Evolutionary conservation across 1,140 invertebrate genomes (phyloP).

Genomic region (Atta colombica): DNA sequence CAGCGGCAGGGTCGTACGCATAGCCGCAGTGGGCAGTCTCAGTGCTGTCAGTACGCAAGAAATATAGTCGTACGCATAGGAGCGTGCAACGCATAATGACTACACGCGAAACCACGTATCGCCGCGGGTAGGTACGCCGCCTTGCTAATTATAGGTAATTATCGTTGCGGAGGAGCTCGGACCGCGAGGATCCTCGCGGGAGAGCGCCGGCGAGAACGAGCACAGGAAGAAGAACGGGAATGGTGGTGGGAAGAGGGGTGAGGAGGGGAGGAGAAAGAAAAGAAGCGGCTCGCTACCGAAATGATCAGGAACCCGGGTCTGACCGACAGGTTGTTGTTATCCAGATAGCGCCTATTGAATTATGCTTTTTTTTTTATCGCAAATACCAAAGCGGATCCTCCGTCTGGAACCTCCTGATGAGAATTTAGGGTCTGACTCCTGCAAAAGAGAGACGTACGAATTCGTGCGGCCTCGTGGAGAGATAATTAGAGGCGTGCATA

Average conservation of each 20-base stretch:
- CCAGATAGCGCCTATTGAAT: constrained; percentile 66
- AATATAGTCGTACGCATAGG: constrained; percentile 76
- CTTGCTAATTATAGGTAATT: constrained; percentile 75
- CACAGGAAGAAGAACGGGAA: neutral
- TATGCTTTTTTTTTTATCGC: constrained; percentile 50
- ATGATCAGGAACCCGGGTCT: constrained; percentile 41
- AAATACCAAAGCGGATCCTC: neutral
- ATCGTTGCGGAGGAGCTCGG: constrained; percentile 56
- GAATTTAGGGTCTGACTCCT: constrained; percentile 26
- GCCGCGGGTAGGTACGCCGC: constrained; percentile 68
- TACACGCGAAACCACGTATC: constrained; percentile 70
- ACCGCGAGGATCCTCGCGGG: constrained; percentile 39
- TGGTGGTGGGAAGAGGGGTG: too few species aligned
- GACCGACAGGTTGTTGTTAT: constrained; percentile 61
- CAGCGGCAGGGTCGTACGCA: constrained; percentile 49
- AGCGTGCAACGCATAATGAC: constrained; percentile 74
- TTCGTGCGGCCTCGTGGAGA: constrained; percentile 13
- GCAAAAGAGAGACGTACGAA: constrained; percentile 53
- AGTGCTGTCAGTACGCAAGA: constrained; percentile 71
- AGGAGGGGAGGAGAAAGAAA: neutral
- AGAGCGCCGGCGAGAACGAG: constrained; percentile 3
- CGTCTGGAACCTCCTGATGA: constrained; percentile 38
- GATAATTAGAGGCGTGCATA: constrained; percentile 68
- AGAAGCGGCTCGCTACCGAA: constrained; percentile 65
- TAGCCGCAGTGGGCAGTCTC: constrained; percentile 71